These are phyloP conservation scores for Peromyscus aztecus DNA, from an alignment of 2,797 vertebrate genomes.

Conservation along the genomic window DNA sequence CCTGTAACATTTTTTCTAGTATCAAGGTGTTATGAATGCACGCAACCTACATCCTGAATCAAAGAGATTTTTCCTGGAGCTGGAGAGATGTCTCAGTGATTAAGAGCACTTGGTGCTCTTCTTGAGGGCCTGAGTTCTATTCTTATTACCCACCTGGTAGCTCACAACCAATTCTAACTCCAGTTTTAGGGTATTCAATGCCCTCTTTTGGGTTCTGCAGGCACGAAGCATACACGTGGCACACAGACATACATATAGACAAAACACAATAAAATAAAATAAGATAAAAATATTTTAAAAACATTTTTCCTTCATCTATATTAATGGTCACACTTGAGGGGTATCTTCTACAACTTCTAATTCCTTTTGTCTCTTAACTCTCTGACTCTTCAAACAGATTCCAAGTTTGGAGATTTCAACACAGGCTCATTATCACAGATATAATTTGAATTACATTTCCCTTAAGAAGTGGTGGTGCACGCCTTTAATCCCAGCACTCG, in stretches of 20 bases:
- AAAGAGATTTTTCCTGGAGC: not conserved
- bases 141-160: not conserved
- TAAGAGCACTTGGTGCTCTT: not conserved
- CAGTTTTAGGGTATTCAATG: not conserved
- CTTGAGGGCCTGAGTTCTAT: not conserved
- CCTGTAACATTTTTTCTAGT: not conserved
- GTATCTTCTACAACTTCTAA: not conserved
- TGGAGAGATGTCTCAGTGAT: not conserved
- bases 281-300: not conserved
- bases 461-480: not conserved
- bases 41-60: not conserved
- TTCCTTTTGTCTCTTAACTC: not conserved
- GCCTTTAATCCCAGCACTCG: too few relatives aligned
- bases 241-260: not conserved
- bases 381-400: not conserved
- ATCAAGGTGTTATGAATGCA: not conserved
- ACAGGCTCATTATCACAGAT: not conserved
- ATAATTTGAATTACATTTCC: not conserved
- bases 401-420: not conserved
- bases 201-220: not conserved
- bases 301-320: not conserved
- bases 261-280: not conserved
- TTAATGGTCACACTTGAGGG: not conserved
- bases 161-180: not conserved
- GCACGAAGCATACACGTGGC: not conserved